These are phyloP conservation scores for Aspidapion aeneum DNA, from an alignment of 2,888 invertebrate genomes.

Conservation along the genomic window DNA sequence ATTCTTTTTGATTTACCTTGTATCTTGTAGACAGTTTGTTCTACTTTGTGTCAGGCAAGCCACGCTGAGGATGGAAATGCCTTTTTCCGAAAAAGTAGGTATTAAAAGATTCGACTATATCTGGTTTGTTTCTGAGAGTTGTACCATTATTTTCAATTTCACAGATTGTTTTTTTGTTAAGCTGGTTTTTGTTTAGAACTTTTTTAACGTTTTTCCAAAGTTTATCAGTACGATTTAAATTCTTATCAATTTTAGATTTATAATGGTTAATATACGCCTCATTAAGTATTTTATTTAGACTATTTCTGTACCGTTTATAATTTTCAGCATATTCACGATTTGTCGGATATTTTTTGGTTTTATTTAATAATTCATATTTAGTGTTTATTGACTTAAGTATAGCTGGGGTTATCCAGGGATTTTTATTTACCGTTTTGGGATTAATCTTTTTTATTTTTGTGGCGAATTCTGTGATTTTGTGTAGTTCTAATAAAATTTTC, in stretches of 20 bases:
- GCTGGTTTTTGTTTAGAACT: not conserved
- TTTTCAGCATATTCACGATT: not conserved
- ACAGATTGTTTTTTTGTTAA: not conserved
- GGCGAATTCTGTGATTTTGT: not conserved
- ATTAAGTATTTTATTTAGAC: not conserved
- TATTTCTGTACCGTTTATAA: not conserved
- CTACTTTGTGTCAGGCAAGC: too few species aligned
- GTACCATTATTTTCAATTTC: not conserved
- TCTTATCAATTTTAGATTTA: constrained; percentile 2
- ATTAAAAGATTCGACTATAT: constrained; percentile 3
- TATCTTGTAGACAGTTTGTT: too few species aligned
- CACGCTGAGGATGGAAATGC: too few species aligned
- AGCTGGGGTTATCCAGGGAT: constrained; percentile 1
- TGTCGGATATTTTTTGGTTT: constrained; percentile 2
- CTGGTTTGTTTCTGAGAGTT: not conserved
- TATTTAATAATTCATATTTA: constrained; percentile 1
- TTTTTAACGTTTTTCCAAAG: constrained; percentile 1
- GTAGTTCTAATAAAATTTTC: not conserved
- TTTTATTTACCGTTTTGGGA: not conserved
- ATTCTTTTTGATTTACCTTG: too few species aligned
- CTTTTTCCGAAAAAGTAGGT: too few species aligned
- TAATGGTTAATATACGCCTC: constrained; percentile 1
- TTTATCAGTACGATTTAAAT: not conserved
- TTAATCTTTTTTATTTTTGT: not conserved
- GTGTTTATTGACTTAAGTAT: constrained; percentile 1